A percentile compares a stretch with the other conserved stretches of the same genome.
Conservation (phyloP, 2,113 vertebrate genomes). For the Harpagus bidentatus region DNA sequence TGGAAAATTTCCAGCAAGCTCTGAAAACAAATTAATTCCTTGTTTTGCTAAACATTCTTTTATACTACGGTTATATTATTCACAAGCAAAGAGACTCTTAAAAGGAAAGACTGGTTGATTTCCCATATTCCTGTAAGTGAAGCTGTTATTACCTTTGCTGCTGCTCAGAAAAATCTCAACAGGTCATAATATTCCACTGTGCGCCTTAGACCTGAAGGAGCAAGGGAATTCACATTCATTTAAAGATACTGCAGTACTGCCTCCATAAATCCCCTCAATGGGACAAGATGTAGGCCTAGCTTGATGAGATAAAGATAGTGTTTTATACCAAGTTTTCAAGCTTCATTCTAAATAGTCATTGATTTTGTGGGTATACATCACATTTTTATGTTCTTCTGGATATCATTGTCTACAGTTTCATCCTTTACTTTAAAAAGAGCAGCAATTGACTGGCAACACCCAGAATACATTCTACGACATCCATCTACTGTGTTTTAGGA, state of each 20-base stretch:
- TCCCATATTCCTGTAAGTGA: slow-evolving; percentile 2
- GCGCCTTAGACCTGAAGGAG: slow-evolving; percentile 31
- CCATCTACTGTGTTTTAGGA: neutral
- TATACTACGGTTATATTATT: neutral
- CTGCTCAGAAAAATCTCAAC: slow-evolving; percentile 37
- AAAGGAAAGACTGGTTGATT: neutral
- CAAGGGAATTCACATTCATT: slow-evolving; percentile 51
- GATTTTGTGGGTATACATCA: slow-evolving; percentile 48
- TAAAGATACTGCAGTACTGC: slow-evolving; percentile 31
- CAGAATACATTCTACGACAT: neutral
- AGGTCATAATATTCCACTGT: slow-evolving; percentile 25
- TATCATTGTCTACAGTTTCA: slow-evolving; percentile 4
- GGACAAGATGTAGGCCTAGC: slow-evolving; percentile 26
- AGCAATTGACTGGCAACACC: neutral
- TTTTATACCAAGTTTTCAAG: slow-evolving; percentile 40
- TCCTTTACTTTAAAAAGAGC: slow-evolving; percentile 18
- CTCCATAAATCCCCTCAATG: slow-evolving; percentile 53
- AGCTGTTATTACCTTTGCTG: slow-evolving; percentile 11
- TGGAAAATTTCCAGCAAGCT: neutral
- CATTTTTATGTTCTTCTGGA: slow-evolving; percentile 48
- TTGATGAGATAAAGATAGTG: slow-evolving; percentile 43
- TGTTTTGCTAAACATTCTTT: slow-evolving; percentile 6
- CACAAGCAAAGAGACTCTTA: neutral
- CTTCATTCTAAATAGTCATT: slow-evolving; percentile 51
- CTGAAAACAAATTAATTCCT: slow-evolving; percentile 16